Conservation (phyloP, 1,140 invertebrate genomes). For the Pissodes strobi region DNA sequence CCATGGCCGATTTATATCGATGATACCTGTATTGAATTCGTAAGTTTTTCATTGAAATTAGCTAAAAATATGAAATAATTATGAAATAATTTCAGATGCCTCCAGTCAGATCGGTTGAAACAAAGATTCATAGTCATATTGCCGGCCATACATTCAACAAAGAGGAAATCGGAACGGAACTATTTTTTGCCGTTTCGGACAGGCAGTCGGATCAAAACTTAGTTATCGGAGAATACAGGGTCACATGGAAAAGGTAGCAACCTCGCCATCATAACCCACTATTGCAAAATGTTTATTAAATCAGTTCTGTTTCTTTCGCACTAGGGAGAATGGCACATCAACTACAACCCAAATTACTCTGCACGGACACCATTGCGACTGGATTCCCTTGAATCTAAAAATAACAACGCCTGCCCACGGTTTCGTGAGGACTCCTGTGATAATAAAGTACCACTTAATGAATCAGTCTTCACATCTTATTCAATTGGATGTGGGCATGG, state of each 20-base stretch:
- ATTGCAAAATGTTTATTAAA: too few relatives aligned
- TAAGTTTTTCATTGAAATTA: slow-evolving; percentile 48
- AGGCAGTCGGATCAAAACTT: slow-evolving; percentile 41
- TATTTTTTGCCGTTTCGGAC: slow-evolving; percentile 58
- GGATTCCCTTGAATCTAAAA: slow-evolving; percentile 73
- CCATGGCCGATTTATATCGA: slow-evolving; percentile 72
- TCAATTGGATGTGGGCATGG: slow-evolving; percentile 74
- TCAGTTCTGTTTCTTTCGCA: slow-evolving; percentile 4
- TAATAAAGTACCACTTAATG: slow-evolving; percentile 71
- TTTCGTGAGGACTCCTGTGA: slow-evolving; percentile 70
- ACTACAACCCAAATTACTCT: slow-evolving; percentile 62
- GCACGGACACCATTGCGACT: slow-evolving; percentile 64
- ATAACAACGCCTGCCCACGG: slow-evolving; percentile 75
- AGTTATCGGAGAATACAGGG: slow-evolving; percentile 68
- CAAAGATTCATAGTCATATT: slow-evolving; percentile 49
- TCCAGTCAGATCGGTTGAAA: slow-evolving; percentile 49
- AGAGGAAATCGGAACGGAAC: slow-evolving; percentile 60
- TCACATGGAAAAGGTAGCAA: slow-evolving; percentile 77
- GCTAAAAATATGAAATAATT: background rate
- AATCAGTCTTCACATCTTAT: slow-evolving; percentile 75
- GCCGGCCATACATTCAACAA: slow-evolving; percentile 52
- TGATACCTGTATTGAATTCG: slow-evolving; percentile 66
- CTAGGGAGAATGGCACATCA: slow-evolving; percentile 39
- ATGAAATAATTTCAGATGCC: slow-evolving; percentile 36
- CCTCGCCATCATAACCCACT: too few relatives aligned